Base-by-base conservation (phyloP, 2,888 invertebrate genomes). In the Linyphia triangularis region DNA sequence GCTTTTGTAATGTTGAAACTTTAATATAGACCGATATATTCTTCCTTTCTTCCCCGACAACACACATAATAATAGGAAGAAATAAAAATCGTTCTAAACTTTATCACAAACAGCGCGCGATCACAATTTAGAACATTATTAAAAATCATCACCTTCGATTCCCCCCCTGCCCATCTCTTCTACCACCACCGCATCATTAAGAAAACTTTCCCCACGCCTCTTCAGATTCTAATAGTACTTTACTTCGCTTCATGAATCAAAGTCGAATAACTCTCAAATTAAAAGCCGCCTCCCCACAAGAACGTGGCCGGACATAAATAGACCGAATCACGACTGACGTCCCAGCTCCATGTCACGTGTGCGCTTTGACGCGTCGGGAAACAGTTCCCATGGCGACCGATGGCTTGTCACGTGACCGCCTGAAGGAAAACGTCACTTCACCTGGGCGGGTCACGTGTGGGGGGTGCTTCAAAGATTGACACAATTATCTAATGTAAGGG, bases 251-350 rank as follows among this genome's bases (percentile, higher is more conserved):
- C 33, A 4, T 40, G 57, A 88, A 82, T 72, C 28, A 51, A 73
- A 88, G 19, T 40, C 7, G 67, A 63, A 75, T 75, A 75, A 86
- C 57, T 51, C 67, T 16, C 37, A 57, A 88, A 88, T 88, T 73
- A 75, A 81, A 88, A 59, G 5, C 73, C 83, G 40, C 59, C 51
- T 83, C 83, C 69, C 63, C 65, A 37, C 37, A 59, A 65, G 67
- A 75, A 69, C 86, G 86, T 88, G 86, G 67, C 67, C 13, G 16
- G 37, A 81, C 81, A 88, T 88, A 88, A 88, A 73, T 85, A 85
- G 57, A 63, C 43, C 51, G 61, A 69, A 81, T 67, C 28, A 73
- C n/a, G n/a, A n/a, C 16, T 19, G 59, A n/a, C 16, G 61, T 19
- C 24, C 83, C 61, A n/a, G 22, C 77, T 65, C 37, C 5, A 43